Evolutionary conservation across 2,888 invertebrate genomes (phyloP), one percentile per base, ranked within the genome.

Genomic region (Argyresthia albistria): DNA sequence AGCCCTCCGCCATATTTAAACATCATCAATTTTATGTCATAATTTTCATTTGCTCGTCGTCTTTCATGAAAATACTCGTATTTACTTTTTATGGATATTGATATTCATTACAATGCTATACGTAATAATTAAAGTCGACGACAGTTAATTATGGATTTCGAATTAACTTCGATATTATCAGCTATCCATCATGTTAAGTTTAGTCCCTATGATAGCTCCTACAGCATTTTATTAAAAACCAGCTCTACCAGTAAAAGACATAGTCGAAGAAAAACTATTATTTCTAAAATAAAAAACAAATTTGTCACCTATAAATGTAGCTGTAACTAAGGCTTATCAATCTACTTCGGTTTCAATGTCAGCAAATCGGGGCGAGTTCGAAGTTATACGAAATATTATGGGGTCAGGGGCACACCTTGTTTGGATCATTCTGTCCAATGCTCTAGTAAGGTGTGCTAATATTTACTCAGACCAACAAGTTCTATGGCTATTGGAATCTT

Each of bases 11-110:
- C 50, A 53, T 53, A 43, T 47, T 55, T 55, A 47, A 55, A 53
- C 47, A 43, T 53, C 55, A 50, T 52, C 54, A 55, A 52, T 52
- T 55, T 55, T 52, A 55, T 55, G 54, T 52, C 54, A 52, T 55
- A 55, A 55, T 55, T 52, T 51, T 54, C 51, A 47, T 39, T 46
- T 43, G 43, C 39, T 54, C 51, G 46, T 47, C 47, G 35, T 36
- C 48, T 36, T 35, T 46, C 43, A 54, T 46, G 47, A 51, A 46
- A 15, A 16, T 48, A 48, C 42, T 35, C 47, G 16, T 51, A 36
- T 54, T 51, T 51, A 51, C 43, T 51, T 10, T 54, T 25, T 50
- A 54, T 46, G 39, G 50, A 25, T 46, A 54, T 51, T 51, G 47
- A 51, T 51, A 47, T 50, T 51, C 35, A 54, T 43, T 50, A 47